Evolutionary conservation across 2,888 invertebrate genomes (phyloP), one percentile per base, ranked within the genome.

Genomic region (Eubasilissa splendida): DNA sequence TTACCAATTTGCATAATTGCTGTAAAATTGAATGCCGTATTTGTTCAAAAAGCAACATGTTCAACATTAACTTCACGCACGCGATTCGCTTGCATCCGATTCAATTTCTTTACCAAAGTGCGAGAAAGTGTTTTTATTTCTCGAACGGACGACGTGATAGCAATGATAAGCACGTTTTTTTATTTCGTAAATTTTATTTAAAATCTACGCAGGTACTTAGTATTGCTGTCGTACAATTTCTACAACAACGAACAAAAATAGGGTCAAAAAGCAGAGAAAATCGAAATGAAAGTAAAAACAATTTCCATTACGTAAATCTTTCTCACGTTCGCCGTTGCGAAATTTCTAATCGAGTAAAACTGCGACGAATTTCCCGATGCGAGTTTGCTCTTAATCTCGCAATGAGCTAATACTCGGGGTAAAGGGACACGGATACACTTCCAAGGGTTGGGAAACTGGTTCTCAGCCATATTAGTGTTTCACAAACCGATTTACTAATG

Each of bases 101-200:
- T 73, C 42, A 54, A 56, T 73, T 73, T 12, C 56, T n/a, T 73
- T 73, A 31, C 22, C 33, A 73, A 73, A 73, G 12, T 14, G 56
- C 4, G 71, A 56, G 71, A 73, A 73, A 73, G 71, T 56, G 33
- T 73, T 73, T 22, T 73, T 73, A 56, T 73, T 73, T 58, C 42
- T 58, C 58, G 58, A n/a, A 4, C 12, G 7, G n/a, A 22, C 54
- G 56, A 73, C 71, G 68, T 68, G 68, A 68, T 68, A 50, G 68
- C 68, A 68, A 68, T 68, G 63, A 63, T 63, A 63, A 63, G 63
- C 42, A 3, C n/a, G n/a, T 3, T 50, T 14, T 4, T 8, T 14
- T 12, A 10, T 68, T 14, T 33, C 65, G 33, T 22, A 65, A 42
- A 65, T 33, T 33, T 5, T 33, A 12, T 33, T 65, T 65, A 33